Base-by-base conservation (phyloP, 2,113 vertebrate species). In the Xenotilapia caudafasciata region DNA sequence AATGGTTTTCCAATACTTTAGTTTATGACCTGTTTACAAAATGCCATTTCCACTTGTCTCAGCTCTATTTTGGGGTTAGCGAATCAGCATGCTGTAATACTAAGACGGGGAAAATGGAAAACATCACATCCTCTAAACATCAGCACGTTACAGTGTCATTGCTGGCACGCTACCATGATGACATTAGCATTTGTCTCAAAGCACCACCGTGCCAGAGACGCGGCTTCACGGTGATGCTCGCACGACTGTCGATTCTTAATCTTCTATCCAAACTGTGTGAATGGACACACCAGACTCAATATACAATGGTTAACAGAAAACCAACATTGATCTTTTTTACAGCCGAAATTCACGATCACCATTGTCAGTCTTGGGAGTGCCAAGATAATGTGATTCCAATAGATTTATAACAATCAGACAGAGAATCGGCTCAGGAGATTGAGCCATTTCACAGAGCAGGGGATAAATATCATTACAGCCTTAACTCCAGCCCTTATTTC, bases 321-420 rank as follows among this genome's bases (percentile, higher is more conserved):
- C 19, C 26, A 77, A 79, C 13, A 77, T 28, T 62, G 17, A 17
- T 80, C 23, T 79, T 81, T 55, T 86, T 84, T 81, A 23, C 9
- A 86, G 11, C 55, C 60, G 70, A 15, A 38, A 51, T 54, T 80
- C 33, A 42, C 40, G 80, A 55, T 89, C 75, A 17, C 88, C 89
- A 73, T 92, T 79, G 51, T 80, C 40, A 7, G 81, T 92, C 87
- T 93, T 89, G 88, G 86, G 40, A n/a, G 77, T 89, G 92, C 86
- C 93, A 88, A 90, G 89, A 93, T 94, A 94, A 93, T 93, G 92
- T 82, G 73, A 94, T 94, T 92, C 82, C 83, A 83, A 87, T 86
- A 92, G 93, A 95, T 95, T 96, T 94, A 95, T 94, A 92, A 91
- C 92, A 94, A 93, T 95, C 94, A 93, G 88, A 92, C 80, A 82